A percentile compares a stretch with the other conserved stretches of the same genome.
Conservation (phyloP, 2,113 vertebrate species). For the Carlito syrichta region DNA sequence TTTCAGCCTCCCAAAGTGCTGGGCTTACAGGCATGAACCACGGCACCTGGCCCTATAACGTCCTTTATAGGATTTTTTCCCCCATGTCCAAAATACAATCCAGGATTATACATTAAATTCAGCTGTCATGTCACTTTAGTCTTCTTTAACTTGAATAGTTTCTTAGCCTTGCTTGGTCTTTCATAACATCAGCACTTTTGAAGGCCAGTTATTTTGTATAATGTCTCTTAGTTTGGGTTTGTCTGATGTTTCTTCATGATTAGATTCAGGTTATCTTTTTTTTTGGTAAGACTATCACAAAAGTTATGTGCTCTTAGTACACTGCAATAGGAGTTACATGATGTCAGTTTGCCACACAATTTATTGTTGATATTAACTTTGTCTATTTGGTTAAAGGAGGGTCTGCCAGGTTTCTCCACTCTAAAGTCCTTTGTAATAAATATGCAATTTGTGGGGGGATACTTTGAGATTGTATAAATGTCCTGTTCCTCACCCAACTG, state of each 20-base stretch:
- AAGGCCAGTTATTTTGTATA: neutral
- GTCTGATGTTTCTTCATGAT: slow-evolving; percentile 11
- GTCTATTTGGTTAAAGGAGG: neutral
- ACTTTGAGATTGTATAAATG: neutral
- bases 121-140: neutral
- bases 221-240: neutral
- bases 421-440: neutral
- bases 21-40: too few relatives aligned
- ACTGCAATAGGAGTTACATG: neutral
- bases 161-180: neutral
- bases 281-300: neutral
- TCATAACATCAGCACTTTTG: neutral
- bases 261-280: neutral
- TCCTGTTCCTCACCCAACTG: neutral
- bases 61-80: neutral
- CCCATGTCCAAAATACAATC: neutral
- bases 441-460: neutral
- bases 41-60: neutral
- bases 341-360: neutral
- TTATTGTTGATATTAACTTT: neutral
- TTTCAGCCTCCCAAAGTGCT: too few relatives aligned
- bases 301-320: neutral
- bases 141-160: neutral
- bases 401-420: neutral
- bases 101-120: neutral